These are phyloP conservation scores for Eledona agricola DNA, from an alignment of 2,888 invertebrate species.

Conservation along the genomic window DNA sequence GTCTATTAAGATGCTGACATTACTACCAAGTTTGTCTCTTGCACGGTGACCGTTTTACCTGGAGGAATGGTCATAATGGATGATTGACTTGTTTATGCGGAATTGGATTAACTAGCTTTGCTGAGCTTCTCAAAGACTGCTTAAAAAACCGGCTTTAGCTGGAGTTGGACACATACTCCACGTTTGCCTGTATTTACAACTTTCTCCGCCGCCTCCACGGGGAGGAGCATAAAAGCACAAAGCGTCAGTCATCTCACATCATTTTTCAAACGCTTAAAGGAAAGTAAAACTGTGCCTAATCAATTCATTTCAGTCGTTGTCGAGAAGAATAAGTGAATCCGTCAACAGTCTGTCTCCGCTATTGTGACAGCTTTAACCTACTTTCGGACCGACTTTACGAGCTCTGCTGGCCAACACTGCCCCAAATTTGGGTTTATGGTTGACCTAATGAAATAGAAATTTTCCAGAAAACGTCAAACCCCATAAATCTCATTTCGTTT, in stretches of 20 bases:
- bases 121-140: too few relatives aligned
- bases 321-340: constrained; percentile 26
- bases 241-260: too few relatives aligned
- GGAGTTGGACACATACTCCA: too few relatives aligned
- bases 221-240: too few relatives aligned
- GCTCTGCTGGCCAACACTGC: constrained; percentile 46
- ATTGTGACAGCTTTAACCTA: constrained; percentile 47
- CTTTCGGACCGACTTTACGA: constrained; percentile 49
- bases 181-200: too few relatives aligned
- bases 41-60: too few relatives aligned
- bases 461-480: constrained; percentile 46
- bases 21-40: too few relatives aligned
- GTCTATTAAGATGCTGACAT: constrained; percentile 36
- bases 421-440: constrained; percentile 55
- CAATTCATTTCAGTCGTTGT: constrained; percentile 41
- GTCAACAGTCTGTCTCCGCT: constrained; percentile 24
- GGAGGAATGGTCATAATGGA: too few relatives aligned
- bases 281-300: constrained; percentile 47
- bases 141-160: too few relatives aligned
- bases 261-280: constrained; percentile 11
- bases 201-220: too few relatives aligned
- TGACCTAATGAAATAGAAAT: constrained; percentile 53
- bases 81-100: too few relatives aligned
- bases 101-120: constrained; percentile 1
- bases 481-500: constrained; percentile 40